These are phyloP conservation scores for Acrobasis repandana DNA, from an alignment of 2,888 invertebrate species.

Conservation along the genomic window DNA sequence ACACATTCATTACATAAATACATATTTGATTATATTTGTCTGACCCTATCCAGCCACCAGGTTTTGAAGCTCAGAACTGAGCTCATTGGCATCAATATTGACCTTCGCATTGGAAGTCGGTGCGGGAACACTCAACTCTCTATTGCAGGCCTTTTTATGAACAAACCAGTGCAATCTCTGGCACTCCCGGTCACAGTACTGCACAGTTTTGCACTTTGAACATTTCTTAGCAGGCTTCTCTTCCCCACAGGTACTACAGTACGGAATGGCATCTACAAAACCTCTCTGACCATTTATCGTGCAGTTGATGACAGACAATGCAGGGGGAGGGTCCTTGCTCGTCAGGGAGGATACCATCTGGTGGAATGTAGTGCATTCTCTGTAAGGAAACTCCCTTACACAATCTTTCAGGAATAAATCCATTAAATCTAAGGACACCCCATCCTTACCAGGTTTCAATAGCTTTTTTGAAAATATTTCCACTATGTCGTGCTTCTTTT, in stretches of 20 bases:
- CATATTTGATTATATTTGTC: slow-evolving; percentile 15
- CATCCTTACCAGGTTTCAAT: slow-evolving; percentile 89
- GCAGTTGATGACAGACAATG: slow-evolving; percentile 87
- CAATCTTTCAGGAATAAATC: slow-evolving; percentile 91
- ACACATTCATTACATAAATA: slow-evolving; percentile 30
- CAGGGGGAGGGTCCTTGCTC: slow-evolving; percentile 88
- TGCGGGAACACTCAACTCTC: slow-evolving; percentile 77
- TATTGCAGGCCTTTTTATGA: slow-evolving; percentile 92
- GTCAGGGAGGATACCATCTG: slow-evolving; percentile 91
- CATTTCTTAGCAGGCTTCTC: slow-evolving; percentile 96
- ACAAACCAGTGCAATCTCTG: slow-evolving; percentile 97
- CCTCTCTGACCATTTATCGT: slow-evolving; percentile 95
- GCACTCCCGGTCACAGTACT: slow-evolving; percentile 97
- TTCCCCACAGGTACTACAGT: slow-evolving; percentile 93
- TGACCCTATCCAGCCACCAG: slow-evolving; percentile 64
- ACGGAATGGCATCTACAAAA: slow-evolving; percentile 86
- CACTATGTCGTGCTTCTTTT: slow-evolving; percentile 85
- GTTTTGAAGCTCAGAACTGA: slow-evolving; percentile 79
- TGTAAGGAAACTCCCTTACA: slow-evolving; percentile 94
- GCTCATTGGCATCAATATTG: slow-evolving; percentile 70
- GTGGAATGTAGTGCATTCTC: slow-evolving; percentile 94
- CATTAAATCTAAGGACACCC: slow-evolving; percentile 85
- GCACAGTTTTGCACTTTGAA: slow-evolving; percentile 95
- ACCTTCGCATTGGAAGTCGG: slow-evolving; percentile 49
- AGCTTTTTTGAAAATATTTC: slow-evolving; percentile 90